A percentile compares a stretch with the other conserved stretches of the same genome.
Evolutionary conservation across 2,888 invertebrate species (phyloP).

Genomic region (Spisula subtruncata): DNA sequence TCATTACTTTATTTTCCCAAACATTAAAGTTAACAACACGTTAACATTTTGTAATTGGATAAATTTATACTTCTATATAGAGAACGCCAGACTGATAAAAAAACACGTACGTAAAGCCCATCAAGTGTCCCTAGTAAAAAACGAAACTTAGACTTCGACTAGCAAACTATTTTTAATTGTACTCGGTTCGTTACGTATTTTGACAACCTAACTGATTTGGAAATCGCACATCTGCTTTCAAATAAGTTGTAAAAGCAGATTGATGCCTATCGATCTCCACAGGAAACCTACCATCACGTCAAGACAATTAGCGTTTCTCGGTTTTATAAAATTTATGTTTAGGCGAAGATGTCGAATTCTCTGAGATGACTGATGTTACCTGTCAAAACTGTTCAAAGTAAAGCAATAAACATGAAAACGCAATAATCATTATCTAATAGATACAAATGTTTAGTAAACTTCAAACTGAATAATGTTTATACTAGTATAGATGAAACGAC

Average conservation of each 20-base stretch:
- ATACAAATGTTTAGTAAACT: no score
- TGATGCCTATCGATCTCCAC: background rate
- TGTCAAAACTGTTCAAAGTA: slow-evolving; percentile 8
- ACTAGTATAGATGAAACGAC: no score
- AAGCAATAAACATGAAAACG: background rate
- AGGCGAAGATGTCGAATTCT: background rate
- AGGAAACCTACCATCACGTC: background rate
- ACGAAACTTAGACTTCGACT: no score
- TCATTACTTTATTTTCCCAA: no score
- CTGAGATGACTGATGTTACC: background rate
- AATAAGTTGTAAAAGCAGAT: background rate
- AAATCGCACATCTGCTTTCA: background rate
- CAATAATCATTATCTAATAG: background rate
- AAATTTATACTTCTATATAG: no score
- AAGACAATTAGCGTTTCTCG: background rate
- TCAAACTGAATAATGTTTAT: no score
- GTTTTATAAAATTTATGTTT: background rate
- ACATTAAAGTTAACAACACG: no score
- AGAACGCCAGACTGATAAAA: no score
- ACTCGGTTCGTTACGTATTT: background rate
- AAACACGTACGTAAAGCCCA: no score
- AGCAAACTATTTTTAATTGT: no score
- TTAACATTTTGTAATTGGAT: no score
- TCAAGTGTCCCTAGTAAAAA: no score
- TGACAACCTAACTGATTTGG: background rate